A percentile compares a stretch with the other conserved stretches of the same genome.
Conservation (phyloP, 1,140 invertebrate species). For the Cryptotermes secundus region DNA sequence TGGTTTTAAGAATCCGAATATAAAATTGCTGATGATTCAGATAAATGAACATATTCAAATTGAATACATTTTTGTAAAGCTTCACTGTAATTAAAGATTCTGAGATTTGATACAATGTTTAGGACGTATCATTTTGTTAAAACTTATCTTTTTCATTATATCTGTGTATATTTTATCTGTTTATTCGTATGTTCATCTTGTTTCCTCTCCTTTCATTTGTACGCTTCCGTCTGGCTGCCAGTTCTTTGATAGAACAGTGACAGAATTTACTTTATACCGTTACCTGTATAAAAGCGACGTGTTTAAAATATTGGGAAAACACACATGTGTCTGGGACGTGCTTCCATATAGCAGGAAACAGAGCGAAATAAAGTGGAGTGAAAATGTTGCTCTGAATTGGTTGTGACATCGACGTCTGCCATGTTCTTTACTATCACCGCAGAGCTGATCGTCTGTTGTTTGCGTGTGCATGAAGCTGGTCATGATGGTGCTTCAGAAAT, state of each 20-base stretch:
- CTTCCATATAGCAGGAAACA: neutral
- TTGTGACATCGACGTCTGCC: neutral
- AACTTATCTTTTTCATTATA: neutral
- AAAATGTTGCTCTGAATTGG: neutral
- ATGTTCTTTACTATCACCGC: neutral
- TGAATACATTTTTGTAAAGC: neutral
- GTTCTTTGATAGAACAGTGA: neutral
- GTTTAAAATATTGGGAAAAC: slow-evolving; percentile 5
- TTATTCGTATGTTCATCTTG: neutral
- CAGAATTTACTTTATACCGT: neutral
- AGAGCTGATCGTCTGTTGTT: neutral
- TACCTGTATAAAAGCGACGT: neutral
- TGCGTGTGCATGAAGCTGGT: neutral
- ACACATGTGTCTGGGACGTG: neutral
- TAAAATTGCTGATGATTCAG: neutral
- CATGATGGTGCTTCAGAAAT: too few species aligned
- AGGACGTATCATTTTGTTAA: neutral
- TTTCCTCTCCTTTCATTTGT: neutral
- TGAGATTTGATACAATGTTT: neutral
- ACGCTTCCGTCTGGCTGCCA: neutral
- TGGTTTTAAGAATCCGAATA: neutral
- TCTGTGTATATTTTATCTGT: neutral
- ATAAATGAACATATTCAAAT: neutral
- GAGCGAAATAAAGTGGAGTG: neutral
- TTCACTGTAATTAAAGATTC: neutral